Base-by-base conservation (phyloP, 2,797 vertebrate species). In the Melanotaenia boesemani region DNA sequence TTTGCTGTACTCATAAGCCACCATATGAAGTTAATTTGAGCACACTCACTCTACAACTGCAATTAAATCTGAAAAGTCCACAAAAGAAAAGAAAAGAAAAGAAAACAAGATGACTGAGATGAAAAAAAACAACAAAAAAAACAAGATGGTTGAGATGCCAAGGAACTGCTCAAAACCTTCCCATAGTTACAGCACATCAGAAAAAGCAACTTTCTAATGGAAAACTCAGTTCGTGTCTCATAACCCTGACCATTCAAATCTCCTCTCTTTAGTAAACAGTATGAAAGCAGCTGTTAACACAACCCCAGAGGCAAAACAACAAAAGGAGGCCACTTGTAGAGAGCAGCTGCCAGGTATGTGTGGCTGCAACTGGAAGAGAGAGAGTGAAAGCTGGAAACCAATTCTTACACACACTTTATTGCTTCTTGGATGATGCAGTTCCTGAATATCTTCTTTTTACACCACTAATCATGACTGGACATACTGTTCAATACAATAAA, bases 261-360 rank as follows among this genome's bases (percentile, higher is more conserved):
- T 37, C 22, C 20, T 20, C 34, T 68, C 13, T 72, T 30, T 5
- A 30, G 58, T 32, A 7, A 44, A 28, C 54, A 41, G 48, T 67
- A 75, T 28, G 61, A 81, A 75, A 84, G 64, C 83, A 65, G 66
- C 72, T 70, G 73, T 70, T 74, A 67, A 64, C 62, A 60, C 70
- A 67, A 44, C 61, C 71, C 41, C 57, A 50, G 67, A n/a, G 24
- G 41, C 64, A 57, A 30, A 39, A n/a, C 55, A 60, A 77, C 55
- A 79, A 60, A 76, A 73, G 44, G 34, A 66, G 57, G 11, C 37
- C 2, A 32, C 57, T 20, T 58, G 54, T 22, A 48, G 37, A 36
- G 63, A 72, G 63, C 64, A 57, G 69, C 74, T 80, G 71, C 55
- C 60, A 63, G 67, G 62, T 69, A 50, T 63, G 60, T 68, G 61